phyloP scores from a whole-genome alignment of 2,797 vertebrate genomes.

The Galaxias olidus region DNA sequence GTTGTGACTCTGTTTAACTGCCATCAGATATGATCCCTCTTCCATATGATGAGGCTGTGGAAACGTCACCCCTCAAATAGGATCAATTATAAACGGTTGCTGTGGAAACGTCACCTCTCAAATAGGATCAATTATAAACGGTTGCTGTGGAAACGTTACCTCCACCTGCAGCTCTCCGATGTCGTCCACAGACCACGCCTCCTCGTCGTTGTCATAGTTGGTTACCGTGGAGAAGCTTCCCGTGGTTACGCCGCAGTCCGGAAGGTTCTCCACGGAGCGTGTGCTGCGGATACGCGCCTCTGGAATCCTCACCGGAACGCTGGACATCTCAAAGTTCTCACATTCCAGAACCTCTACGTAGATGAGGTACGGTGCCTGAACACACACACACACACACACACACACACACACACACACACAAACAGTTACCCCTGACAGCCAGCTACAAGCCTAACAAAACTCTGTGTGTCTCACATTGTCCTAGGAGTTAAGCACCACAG shows the following conservation, averaged over 20 bases:
- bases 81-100: not conserved
- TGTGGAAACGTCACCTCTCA: too few species aligned
- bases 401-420: not conserved
- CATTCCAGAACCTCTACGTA: constrained; percentile 97
- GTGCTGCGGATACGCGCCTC: constrained; percentile 95
- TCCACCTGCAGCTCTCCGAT: constrained; percentile 96
- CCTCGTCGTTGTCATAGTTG: constrained; percentile 95
- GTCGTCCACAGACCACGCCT: constrained; percentile 95
- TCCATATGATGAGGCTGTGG: too few species aligned
- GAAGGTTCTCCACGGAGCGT: constrained; percentile 93
- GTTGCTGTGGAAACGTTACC: constrained; percentile 65
- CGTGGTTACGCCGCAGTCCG: constrained; percentile 83
- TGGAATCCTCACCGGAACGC: constrained; percentile 86
- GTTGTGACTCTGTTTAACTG: too few species aligned
- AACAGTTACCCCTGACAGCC: not conserved
- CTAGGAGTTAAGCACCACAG: constrained; percentile 94
- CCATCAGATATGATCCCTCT: too few species aligned
- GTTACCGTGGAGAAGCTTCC: constrained; percentile 89
- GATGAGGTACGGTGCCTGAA: constrained; percentile 93
- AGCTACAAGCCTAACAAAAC: too few species aligned
- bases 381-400: not conserved
- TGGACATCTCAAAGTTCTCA: constrained; percentile 92
- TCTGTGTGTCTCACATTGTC: constrained; percentile 82
- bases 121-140: not conserved
- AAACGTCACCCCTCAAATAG: not conserved